Evolutionary conservation across 2,797 vertebrate genomes (phyloP), one percentile per base, ranked within the genome.

Genomic region (Strix occidentalis): DNA sequence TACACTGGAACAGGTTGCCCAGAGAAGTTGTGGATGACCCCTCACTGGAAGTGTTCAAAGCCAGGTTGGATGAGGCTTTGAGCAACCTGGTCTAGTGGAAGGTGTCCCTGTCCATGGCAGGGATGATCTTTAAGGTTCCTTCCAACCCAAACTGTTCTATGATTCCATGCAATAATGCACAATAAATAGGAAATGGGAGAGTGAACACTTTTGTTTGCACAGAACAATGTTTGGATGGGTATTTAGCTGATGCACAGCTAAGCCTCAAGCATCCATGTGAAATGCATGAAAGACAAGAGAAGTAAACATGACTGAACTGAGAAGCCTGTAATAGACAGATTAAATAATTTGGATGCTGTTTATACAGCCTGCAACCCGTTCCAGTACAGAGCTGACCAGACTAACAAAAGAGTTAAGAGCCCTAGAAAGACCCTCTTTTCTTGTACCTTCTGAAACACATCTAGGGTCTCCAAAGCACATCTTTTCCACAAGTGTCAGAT

Each of bases 401-500:
- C 4, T 15, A 72, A 26, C 5, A 56, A 48, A 88, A 57, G 6
- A 0, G 9, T 9, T 46, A 39, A 81, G n/a, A 68, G 10, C 10
- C 18, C 16, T 60, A 45, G n/a, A 33, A 60, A 92, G 17, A 48
- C 7, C 3, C 3, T 79, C 14, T 7, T 12, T 29, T 56, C 48
- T 63, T 48, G 14, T 10, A 18, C 2, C 23, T 46, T 8, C 17
- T 64, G 28, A 57, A 77, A 51, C 21, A 29, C 17, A 39, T 3
- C 26, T 33, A 11, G 8, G 6, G 4, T 63, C 39, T 48, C 29
- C 3, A 3, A 31, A 75, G 12, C 4, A 8, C 7, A 4, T 3
- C 33, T 45, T 54, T 61, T 39, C 41, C 12, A 25, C 4, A 33
- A 57, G 8, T 46, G 15, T 69, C 43, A 51, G 24, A 43, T 13